Evolutionary conservation across 2,888 invertebrate genomes (phyloP), one percentile per base, ranked within the genome.

Genomic region (Pocota personata): DNA sequence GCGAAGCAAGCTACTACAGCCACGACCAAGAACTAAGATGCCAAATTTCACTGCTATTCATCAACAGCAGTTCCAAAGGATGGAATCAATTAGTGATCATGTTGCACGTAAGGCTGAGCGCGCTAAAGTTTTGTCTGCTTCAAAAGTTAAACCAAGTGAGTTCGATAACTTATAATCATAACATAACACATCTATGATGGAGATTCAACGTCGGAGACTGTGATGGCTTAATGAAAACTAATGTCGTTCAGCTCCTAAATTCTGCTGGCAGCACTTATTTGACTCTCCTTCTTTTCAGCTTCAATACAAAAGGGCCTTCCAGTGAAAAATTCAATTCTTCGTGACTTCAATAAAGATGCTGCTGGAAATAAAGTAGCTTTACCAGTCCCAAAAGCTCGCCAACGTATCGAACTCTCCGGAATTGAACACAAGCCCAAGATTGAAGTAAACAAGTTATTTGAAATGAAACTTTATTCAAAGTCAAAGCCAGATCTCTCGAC

Each of bases 41-140:
- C 96, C 96, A 0, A 95, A 96, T 92, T 96, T 96, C 90, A 93
- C 94, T 0, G 94, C 94, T 3, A 93, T 96, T 66, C 96, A 96
- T 89, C 93, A 95, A 90, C 94, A 93, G 88, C 93, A 94, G 67
- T 95, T 95, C 89, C 93, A 93, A 30, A 94, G 94, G 91, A 95
- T 96, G 95, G 95, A 96, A 92, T 95, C 95, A 12, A 90, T 96
- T 14, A 91, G 93, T 48, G 95, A 96, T 89, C 94, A 95, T 89
- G 93, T 94, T 1, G 89, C 91, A 19, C 90, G 93, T 0, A 93
- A 93, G 87, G 91, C 91, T 4, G 90, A 91, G 66, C 91, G 93
- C 6, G 91, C 92, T 16, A 91, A 91, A 50, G 79, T 88, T 30
- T 82, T 92, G 0, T 89, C 89, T 0, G 90, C 78, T 48, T 91